phyloP scores from a whole-genome alignment of 2,797 vertebrate genomes.

The Thunnus albacares region DNA sequence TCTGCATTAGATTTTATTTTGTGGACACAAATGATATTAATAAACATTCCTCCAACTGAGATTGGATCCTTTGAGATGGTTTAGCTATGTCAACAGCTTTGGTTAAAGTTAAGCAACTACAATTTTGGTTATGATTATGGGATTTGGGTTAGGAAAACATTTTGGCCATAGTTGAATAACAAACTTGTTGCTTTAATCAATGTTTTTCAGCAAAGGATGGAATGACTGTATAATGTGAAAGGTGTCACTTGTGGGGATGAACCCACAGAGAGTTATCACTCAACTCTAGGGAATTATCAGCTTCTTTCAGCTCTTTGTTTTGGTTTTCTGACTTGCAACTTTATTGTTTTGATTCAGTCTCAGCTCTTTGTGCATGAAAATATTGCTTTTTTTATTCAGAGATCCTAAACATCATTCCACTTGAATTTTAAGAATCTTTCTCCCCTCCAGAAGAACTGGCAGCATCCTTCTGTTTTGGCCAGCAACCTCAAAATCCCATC shows the following conservation, averaged over 20 bases:
- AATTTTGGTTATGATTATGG: neutral
- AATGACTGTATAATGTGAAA: too few relatives aligned
- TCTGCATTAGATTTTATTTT: too few relatives aligned
- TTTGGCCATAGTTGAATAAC: neutral
- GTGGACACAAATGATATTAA: neutral
- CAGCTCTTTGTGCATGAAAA: neutral
- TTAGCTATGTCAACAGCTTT: neutral
- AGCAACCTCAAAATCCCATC: conserved; percentile 21
- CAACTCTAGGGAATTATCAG: too few relatives aligned
- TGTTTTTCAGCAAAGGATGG: neutral
- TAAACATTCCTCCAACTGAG: neutral
- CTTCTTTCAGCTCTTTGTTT: too few relatives aligned
- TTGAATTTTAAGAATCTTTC: conserved; percentile 39
- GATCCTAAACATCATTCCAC: neutral
- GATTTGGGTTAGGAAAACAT: neutral
- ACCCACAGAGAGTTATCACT: too few relatives aligned
- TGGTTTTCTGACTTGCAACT: too few relatives aligned
- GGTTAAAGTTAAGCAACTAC: neutral
- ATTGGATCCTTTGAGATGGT: too few relatives aligned
- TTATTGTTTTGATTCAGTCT: neutral
- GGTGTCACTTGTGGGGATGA: too few relatives aligned
- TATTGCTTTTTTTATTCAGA: neutral
- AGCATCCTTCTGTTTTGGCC: conserved; percentile 43
- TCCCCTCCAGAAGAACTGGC: conserved; percentile 44
- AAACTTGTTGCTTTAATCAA: neutral